Evolutionary conservation across 2,888 invertebrate genomes (phyloP).

Genomic region (Nebria salina): DNA sequence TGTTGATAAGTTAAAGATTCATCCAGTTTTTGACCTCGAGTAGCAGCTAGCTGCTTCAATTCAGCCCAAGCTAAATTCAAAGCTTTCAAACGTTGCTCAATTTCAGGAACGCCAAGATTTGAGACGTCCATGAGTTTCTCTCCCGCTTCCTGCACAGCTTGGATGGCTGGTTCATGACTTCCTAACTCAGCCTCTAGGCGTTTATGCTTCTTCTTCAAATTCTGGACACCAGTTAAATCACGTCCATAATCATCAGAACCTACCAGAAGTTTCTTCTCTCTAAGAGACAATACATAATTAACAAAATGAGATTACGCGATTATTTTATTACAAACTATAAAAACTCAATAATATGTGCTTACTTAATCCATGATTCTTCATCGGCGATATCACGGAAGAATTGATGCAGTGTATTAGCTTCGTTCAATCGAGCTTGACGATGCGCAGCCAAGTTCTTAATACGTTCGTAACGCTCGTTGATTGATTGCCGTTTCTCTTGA

Average conservation of each 20-base stretch:
- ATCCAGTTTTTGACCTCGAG: conserved; percentile 92
- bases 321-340: not conserved
- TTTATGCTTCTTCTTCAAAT: conserved; percentile 98
- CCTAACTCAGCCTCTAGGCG: conserved; percentile 96
- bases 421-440: conserved; percentile 90
- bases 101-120: conserved; percentile 90
- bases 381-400: conserved; percentile 99
- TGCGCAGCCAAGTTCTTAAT: conserved; percentile 92
- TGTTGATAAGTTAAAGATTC: conserved; percentile 98
- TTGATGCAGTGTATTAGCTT: conserved; percentile 97
- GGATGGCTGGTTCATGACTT: conserved; percentile 98
- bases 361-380: conserved; percentile 99
- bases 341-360: conserved; percentile 50
- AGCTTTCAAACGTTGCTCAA: conserved; percentile 85
- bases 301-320: conserved; percentile 14
- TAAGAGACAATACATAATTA: conserved; percentile 54
- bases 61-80: conserved; percentile 94
- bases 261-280: conserved; percentile 96
- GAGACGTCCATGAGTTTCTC: conserved; percentile 95
- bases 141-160: conserved; percentile 89
- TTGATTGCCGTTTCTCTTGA: conserved; percentile 92
- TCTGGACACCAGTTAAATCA: conserved; percentile 97
- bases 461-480: conserved; percentile 96
- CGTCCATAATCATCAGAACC: conserved; percentile 98
- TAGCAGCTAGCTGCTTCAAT: conserved; percentile 85